Evolutionary conservation across 2,888 invertebrate species (phyloP).

Genomic region (Nysson spinosus): DNA sequence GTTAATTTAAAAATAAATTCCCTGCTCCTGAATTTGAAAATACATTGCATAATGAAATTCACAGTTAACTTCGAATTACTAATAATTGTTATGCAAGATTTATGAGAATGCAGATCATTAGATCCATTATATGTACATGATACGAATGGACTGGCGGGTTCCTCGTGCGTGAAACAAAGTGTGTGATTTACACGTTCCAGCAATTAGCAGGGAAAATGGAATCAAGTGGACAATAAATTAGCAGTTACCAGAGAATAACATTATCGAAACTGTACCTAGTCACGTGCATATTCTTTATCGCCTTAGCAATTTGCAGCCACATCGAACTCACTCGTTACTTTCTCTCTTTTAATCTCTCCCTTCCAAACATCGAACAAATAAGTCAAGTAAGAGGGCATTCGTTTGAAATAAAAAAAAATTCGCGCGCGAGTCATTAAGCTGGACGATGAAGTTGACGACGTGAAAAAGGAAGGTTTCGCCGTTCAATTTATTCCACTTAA

Average conservation of each 20-base stretch:
- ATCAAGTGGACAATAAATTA: constrained; percentile 10
- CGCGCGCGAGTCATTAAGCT: constrained; percentile 24
- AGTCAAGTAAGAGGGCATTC: constrained; percentile 5
- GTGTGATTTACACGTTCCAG: constrained; percentile 20
- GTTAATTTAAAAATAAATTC: no score
- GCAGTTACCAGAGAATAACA: background rate
- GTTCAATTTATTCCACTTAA: constrained; percentile 46
- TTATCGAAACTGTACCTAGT: background rate
- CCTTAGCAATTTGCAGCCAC: background rate
- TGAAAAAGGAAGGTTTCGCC: constrained; percentile 26
- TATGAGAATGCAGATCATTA: constrained; percentile 35
- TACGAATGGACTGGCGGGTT: constrained; percentile 2
- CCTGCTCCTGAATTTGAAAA: no score
- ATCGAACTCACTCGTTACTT: constrained; percentile 5
- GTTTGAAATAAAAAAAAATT: constrained; percentile 17
- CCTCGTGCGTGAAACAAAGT: constrained; percentile 27
- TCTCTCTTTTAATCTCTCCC: constrained; percentile 24
- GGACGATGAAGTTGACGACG: constrained; percentile 19
- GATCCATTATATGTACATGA: constrained; percentile 23
- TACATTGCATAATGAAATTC: no score
- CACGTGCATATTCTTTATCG: constrained; percentile 1
- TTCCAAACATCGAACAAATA: constrained; percentile 8
- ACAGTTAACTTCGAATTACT: no score
- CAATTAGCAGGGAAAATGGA: constrained; percentile 25
- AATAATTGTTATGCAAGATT: no score